Conservation (phyloP, 2,113 vertebrate genomes). For the Sigmodon hispidus region DNA sequence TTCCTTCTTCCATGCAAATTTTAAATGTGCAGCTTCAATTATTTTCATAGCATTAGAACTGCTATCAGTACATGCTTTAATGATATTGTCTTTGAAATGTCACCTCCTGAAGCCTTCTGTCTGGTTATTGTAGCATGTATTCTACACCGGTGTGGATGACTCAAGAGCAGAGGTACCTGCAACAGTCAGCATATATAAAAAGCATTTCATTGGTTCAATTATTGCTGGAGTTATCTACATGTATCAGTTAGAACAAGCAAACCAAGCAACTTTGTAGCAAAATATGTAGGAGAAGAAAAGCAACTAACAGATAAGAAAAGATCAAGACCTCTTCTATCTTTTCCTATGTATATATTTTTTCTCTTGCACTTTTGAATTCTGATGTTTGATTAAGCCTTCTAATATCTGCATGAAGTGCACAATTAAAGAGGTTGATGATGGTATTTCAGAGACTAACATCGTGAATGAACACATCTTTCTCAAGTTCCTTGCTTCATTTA, state of each 20-base stretch:
- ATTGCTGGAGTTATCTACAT: background rate
- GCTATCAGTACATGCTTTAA: background rate
- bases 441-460: background rate
- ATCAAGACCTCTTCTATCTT: background rate
- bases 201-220: background rate
- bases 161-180: background rate
- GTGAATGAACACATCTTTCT: background rate
- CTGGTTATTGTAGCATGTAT: background rate
- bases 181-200: conserved; percentile 15
- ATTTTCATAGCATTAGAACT: background rate
- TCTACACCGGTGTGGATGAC: background rate
- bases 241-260: background rate
- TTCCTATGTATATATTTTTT: background rate
- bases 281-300: background rate
- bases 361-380: background rate
- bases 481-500: background rate
- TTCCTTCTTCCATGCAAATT: conserved; percentile 29
- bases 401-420: background rate
- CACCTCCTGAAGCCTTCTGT: background rate
- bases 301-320: conserved; percentile 9
- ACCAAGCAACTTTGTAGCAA: conserved; percentile 33
- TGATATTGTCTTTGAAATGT: conserved; percentile 19
- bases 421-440: background rate
- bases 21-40: background rate
- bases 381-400: background rate